Conservation (phyloP, 2,888 invertebrate genomes). For the Trissoscelio sp. region DNA sequence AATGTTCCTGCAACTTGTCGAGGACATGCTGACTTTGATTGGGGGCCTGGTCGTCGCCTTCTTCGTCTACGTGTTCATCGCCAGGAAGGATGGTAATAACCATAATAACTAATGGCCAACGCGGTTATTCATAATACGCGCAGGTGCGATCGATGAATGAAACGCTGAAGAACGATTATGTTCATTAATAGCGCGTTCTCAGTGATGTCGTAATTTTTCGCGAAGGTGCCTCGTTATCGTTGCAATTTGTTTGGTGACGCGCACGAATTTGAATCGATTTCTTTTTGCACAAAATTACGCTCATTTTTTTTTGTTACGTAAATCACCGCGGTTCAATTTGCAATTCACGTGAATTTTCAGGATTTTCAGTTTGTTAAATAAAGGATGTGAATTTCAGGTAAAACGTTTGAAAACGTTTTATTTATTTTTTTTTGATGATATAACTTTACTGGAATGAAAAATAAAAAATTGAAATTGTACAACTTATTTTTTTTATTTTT, state of each 20-base stretch:
- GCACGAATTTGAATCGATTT: constrained; percentile 1
- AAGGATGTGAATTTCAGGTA: no score
- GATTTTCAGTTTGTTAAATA: no score
- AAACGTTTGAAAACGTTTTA: no score
- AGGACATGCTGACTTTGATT: constrained; percentile 80
- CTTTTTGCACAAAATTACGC: not conserved
- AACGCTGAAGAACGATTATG: not conserved
- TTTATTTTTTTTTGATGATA: no score
- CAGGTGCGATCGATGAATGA: not conserved
- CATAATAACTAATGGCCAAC: not conserved
- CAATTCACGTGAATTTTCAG: not conserved
- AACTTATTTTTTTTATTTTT: not conserved
- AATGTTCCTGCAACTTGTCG: constrained; percentile 77
- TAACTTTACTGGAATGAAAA: no score
- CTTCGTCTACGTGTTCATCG: constrained; percentile 78
- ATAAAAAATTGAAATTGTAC: no score
- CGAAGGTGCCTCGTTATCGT: not conserved
- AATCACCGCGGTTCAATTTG: not conserved
- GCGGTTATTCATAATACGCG: not conserved
- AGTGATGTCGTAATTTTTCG: constrained; percentile 4
- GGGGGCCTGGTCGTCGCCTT: constrained; percentile 79
- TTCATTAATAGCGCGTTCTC: not conserved
- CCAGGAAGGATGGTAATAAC: constrained; percentile 78
- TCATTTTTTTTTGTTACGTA: not conserved
- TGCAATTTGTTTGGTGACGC: not conserved